Percentiles rank a stretch among this genome's conserved stretches.
Conservation (phyloP, 2,113 vertebrate species). For the Panurus biarmicus region DNA sequence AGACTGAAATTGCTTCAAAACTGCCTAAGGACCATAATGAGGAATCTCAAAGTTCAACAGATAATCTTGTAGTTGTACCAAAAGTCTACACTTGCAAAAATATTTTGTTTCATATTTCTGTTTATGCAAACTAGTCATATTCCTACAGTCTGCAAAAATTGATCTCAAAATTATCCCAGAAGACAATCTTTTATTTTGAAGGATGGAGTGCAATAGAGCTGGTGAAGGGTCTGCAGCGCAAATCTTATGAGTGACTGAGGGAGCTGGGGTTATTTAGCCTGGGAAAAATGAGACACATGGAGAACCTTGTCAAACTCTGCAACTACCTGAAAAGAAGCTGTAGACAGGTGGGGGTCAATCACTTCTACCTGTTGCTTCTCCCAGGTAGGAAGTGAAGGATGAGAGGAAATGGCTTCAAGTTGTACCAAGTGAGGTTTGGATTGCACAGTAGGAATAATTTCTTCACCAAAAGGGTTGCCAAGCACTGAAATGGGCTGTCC, state of each 20-base stretch:
- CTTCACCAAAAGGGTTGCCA: fast-evolving
- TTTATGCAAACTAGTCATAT: background rate
- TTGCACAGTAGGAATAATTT: background rate
- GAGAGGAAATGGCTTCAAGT: background rate
- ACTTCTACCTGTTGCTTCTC: too few species aligned
- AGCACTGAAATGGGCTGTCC: background rate
- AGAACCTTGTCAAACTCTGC: fast-evolving
- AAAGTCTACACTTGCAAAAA: background rate
- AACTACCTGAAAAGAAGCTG: background rate
- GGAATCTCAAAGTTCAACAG: background rate
- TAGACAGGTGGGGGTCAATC: fast-evolving
- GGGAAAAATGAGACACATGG: background rate
- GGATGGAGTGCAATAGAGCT: background rate
- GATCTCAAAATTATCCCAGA: background rate
- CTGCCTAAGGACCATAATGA: background rate
- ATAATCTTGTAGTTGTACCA: background rate
- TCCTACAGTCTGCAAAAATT: background rate
- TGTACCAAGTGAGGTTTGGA: background rate
- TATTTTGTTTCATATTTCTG: background rate
- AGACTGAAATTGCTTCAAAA: background rate
- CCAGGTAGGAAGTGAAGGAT: background rate
- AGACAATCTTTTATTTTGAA: background rate
- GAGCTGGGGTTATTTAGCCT: background rate
- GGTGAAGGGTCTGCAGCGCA: background rate
- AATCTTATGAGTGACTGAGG: background rate